A percentile compares a stretch with the other conserved stretches of the same genome.
These are phyloP conservation scores for Drosophila sp. DNA, from an alignment of 1,140 invertebrate species.

Conservation along the genomic window DNA sequence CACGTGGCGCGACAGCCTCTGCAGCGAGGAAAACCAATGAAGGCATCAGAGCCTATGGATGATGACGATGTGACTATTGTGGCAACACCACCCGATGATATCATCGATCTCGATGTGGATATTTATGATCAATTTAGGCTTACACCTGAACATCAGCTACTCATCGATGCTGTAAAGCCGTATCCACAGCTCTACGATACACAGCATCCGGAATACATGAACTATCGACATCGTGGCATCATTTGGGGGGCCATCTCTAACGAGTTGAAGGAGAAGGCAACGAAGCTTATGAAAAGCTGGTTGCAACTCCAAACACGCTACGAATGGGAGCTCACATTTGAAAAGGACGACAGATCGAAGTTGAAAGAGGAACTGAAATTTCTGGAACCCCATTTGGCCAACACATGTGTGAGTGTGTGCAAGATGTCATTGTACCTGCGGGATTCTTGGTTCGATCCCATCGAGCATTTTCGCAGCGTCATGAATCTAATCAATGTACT, in stretches of 20 bases:
- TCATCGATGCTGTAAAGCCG: constrained; percentile 51
- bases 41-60: not conserved
- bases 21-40: not conserved
- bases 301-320: constrained; percentile 62
- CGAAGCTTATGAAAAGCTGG: constrained; percentile 78
- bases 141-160: not conserved
- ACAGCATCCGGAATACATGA: constrained; percentile 16
- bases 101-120: constrained; percentile 60
- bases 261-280: constrained; percentile 71
- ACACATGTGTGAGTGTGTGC: constrained; percentile 45
- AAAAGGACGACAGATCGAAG: not conserved
- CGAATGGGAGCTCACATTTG: constrained; percentile 62
- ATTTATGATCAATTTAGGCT: constrained; percentile 14
- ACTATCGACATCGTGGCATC: constrained; percentile 55
- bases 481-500: constrained; percentile 52
- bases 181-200: constrained; percentile 69
- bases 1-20: constrained; percentile 44
- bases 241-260: constrained; percentile 72
- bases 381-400: constrained; percentile 32
- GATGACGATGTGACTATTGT: constrained; percentile 37
- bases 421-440: constrained; percentile 61
- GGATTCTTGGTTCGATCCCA: constrained; percentile 58
- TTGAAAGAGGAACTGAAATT: constrained; percentile 24
- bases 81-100: not conserved
- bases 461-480: constrained; percentile 70